Conservation (phyloP, 2,797 vertebrate genomes). For the Emys orbicularis region DNA sequence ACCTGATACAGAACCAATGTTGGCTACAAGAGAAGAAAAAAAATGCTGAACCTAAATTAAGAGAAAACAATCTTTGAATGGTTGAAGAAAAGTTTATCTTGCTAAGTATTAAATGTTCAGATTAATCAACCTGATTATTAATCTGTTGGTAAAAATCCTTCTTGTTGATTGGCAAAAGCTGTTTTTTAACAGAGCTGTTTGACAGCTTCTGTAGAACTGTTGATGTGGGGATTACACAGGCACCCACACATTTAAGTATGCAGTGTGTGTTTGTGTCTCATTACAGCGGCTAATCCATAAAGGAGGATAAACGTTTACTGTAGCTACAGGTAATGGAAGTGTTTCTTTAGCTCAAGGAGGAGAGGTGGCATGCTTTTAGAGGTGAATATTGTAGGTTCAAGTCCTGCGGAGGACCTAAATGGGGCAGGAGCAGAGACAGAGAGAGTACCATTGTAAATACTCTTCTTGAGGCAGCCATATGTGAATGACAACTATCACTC, state of each 20-base stretch:
- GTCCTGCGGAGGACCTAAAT: background rate
- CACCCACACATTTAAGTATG: background rate
- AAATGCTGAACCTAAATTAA: background rate
- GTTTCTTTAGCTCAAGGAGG: background rate
- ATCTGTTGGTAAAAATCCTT: background rate
- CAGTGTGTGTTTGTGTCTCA: background rate
- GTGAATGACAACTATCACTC: background rate
- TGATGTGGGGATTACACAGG: background rate
- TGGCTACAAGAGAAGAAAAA: background rate
- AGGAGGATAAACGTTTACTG: background rate
- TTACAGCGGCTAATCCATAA: background rate
- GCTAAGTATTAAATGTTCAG: background rate
- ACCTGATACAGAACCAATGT: background rate
- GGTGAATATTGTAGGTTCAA: background rate
- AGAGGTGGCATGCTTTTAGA: background rate
- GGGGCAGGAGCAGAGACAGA: background rate
- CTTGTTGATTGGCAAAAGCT: background rate
- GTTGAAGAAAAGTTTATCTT: background rate
- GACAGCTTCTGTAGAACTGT: background rate
- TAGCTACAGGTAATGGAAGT: background rate
- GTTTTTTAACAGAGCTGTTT: background rate
- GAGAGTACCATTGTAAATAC: background rate
- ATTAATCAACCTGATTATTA: background rate
- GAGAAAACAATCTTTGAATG: background rate
- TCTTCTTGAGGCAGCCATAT: background rate